Base-by-base conservation (phyloP, 2,888 invertebrate species). In the Sipunculus nudus region DNA sequence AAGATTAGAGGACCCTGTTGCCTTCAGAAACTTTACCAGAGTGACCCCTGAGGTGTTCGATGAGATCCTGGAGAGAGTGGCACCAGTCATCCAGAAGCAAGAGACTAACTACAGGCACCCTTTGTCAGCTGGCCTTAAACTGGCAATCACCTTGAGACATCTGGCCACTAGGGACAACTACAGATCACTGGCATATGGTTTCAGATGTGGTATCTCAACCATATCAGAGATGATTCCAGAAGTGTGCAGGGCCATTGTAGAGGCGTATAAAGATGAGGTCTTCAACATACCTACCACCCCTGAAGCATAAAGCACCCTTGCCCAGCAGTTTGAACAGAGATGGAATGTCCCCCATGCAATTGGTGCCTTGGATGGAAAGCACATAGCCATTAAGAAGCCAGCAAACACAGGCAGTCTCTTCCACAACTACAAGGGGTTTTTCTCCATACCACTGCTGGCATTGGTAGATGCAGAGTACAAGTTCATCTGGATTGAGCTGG, bases 361-460 rank as follows among this genome's bases (percentile, higher is more conserved):
- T 19, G 43, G 43, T 13, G 43, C 43, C 8, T 16, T 43, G 8
- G 43, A 43, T 19, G 43, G 43, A 43, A 43, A 43, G 19, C 10
- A 43, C 21, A 19, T 43, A 8, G 43, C 43, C 43, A 43, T 43
- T 19, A 43, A 43, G 43, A 43, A 43, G 19, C 43, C 43, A 35
- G 16, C 10, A 35, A 13, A 35, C 10, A 16, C 10, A 13, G 10
- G 38, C 38, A 13, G 10, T 35, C 10, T 35, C n/a, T n/a, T n/a
- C n/a, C n/a, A n/a, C n/a, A n/a, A n/a, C n/a, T 58, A 61, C 16
- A 35, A 35, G 38, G 43, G 43, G 16, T 43, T 43, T 21, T 28
- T 43, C 19, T 43, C 43, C 19, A 19, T 43, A 8, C 8, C 19
- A 8, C 43, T 43, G 16, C 43, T 43, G 21, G 43, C 43, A n/a